phyloP scores from a whole-genome alignment of 2,888 invertebrate genomes.

The Crematogaster levior region DNA sequence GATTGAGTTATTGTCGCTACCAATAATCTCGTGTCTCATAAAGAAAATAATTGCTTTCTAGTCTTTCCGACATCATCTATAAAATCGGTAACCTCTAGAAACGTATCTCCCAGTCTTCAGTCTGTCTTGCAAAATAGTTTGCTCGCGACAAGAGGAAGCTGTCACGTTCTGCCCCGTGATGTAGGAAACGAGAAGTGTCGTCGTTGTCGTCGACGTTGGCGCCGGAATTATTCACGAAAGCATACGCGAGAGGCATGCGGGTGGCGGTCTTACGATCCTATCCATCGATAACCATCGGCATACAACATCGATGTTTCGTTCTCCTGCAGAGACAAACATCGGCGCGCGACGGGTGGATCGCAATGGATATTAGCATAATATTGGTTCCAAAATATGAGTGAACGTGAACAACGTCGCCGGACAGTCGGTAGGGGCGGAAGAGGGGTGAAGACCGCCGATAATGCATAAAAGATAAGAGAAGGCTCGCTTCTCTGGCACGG shows the following conservation, averaged over 20 bases:
- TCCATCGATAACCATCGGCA: conserved; percentile 55
- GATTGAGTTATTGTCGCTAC: conserved; percentile 16
- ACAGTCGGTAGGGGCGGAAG: not conserved
- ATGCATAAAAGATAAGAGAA: conserved; percentile 82
- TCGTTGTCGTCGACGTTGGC: conserved; percentile 31
- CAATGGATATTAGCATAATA: conserved; percentile 79
- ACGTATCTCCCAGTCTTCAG: conserved; percentile 35
- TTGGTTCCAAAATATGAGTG: conserved; percentile 80
- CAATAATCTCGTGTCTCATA: conserved; percentile 16
- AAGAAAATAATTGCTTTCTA: conserved; percentile 33
- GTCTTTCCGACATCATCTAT: not conserved
- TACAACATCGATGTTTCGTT: conserved; percentile 57
- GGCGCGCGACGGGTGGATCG: conserved; percentile 55
- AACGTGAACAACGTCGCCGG: conserved; percentile 65
- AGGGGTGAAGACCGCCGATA: conserved; percentile 69
- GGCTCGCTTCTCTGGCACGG: conserved; percentile 57
- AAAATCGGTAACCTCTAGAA: conserved; percentile 13
- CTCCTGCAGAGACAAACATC: conserved; percentile 51
- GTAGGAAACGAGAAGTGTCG: conserved; percentile 54
- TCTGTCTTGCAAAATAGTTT: conserved; percentile 42
- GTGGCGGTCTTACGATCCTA: conserved; percentile 43
- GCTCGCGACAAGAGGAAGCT: conserved; percentile 60
- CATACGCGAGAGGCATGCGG: conserved; percentile 35
- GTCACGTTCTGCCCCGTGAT: conserved; percentile 53
- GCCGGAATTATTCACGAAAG: conserved; percentile 69